Conservation (phyloP, 2,797 vertebrate species). For the Sebastes kiyomatsui region DNA sequence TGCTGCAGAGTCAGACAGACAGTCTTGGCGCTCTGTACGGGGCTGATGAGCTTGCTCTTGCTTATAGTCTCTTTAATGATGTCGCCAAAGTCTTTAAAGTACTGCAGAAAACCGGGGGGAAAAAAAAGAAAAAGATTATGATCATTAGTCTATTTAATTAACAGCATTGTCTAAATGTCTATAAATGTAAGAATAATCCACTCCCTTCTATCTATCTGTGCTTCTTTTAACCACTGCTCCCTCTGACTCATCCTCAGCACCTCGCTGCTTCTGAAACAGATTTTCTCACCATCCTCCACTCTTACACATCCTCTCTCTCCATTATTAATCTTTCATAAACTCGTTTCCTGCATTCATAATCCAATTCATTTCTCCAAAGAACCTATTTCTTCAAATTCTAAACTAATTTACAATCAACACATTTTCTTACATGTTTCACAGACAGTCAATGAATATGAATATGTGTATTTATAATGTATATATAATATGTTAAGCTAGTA, state of each 20-base stretch:
- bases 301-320: slow-evolving; percentile 28
- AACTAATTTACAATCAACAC: neutral
- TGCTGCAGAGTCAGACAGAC: slow-evolving; percentile 90
- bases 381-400: neutral
- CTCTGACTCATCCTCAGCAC: slow-evolving; percentile 63
- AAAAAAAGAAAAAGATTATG: neutral
- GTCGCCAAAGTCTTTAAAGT: slow-evolving; percentile 90
- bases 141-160: slow-evolving; percentile 10
- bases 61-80: slow-evolving; percentile 91
- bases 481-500: neutral
- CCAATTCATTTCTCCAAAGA: neutral
- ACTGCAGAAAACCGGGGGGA: slow-evolving; percentile 70
- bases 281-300: slow-evolving; percentile 61
- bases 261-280: slow-evolving; percentile 32
- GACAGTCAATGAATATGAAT: neutral
- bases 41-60: slow-evolving; percentile 83
- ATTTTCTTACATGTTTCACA: neutral
- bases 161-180: neutral
- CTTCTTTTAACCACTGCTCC: slow-evolving; percentile 38
- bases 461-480: neutral
- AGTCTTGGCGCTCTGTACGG: slow-evolving; percentile 84
- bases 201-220: slow-evolving; percentile 1
- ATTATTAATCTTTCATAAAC: slow-evolving; percentile 1
- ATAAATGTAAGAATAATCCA: slow-evolving; percentile 23
- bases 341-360: neutral